phyloP scores from a whole-genome alignment of 64 coral and sea anemone species.

The Stichodactyla mertensii region DNA sequence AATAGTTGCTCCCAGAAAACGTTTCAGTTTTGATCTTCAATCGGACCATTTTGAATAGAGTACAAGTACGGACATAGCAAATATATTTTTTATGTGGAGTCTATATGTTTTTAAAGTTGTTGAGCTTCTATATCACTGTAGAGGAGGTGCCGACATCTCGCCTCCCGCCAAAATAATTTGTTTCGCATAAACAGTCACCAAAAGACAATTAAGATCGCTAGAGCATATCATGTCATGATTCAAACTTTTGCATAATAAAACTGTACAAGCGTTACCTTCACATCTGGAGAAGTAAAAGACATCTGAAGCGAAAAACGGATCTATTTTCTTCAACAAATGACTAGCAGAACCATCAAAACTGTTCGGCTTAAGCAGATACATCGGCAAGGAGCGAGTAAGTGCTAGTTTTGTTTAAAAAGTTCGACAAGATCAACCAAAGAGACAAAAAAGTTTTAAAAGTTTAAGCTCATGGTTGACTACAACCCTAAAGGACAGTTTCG shows the following conservation, averaged over 20 bases:
- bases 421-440: no score
- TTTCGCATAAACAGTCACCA: background rate
- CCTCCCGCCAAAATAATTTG: constrained; percentile 3
- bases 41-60: no score
- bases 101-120: no score
- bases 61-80: no score
- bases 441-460: background rate
- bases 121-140: no score
- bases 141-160: no score
- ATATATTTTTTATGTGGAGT: no score
- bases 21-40: no score
- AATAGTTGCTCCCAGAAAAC: no score
- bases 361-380: background rate
- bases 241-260: background rate
- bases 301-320: background rate
- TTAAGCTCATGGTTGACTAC: background rate
- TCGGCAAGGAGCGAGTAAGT: background rate
- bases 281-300: background rate
- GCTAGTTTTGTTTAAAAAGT: background rate
- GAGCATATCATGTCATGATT: background rate
- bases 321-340: background rate
- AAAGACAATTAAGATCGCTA: background rate
- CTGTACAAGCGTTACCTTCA: background rate
- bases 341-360: background rate
- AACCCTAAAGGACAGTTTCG: no score